Base-by-base conservation (phyloP, 2,888 invertebrate species). In the Panorpa germanica region DNA sequence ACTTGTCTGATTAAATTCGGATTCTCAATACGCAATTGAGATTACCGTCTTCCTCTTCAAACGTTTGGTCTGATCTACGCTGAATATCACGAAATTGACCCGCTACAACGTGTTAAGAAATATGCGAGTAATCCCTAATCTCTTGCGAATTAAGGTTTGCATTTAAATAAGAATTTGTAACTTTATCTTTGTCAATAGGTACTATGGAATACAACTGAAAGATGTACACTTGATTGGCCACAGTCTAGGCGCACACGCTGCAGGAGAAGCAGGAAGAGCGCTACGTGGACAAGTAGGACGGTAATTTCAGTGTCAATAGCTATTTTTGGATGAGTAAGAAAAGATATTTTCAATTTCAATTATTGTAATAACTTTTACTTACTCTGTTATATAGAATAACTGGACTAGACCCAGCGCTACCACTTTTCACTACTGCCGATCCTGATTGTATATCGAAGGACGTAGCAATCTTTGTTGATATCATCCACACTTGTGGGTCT, bases 321-420 rank as follows among this genome's bases (percentile, higher is more conserved):
- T n/a, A 5, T 15, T 7, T 18, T 23, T 18, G 9, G 4, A 19
- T 27, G 4, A 7, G 6, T 11, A 17, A 15, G 22, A 11, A 28
- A 6, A 4, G 15, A 5, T 11, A 7, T 16, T 28, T 17, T 19
- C 4, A 10, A 14, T 19, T 3, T 25, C 19, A 13, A 4, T 16
- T 15, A 16, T 26, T 2, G 45, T 52, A 7, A 41, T 52, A 3
- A 52, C 52, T 0, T 6, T 19, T 7, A 22, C 7, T 14, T 28
- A 25, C 3, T 3, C 29, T 15, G 14, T 25, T 16, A 25, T 7
- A 6, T 10, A 33, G 37, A 31, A 31, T 39, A 9, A 39, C 37
- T 10, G 54, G 50, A 0, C 27, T 55, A 3, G 55, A 55, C 44
- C 53, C 55, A 0, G 55, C 55, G 0, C 28, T 46, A n/a, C 55